Percentiles rank a stretch among this genome's conserved stretches.
Conservation (phyloP, 2,113 vertebrate genomes). For the Apteryx mantelli region DNA sequence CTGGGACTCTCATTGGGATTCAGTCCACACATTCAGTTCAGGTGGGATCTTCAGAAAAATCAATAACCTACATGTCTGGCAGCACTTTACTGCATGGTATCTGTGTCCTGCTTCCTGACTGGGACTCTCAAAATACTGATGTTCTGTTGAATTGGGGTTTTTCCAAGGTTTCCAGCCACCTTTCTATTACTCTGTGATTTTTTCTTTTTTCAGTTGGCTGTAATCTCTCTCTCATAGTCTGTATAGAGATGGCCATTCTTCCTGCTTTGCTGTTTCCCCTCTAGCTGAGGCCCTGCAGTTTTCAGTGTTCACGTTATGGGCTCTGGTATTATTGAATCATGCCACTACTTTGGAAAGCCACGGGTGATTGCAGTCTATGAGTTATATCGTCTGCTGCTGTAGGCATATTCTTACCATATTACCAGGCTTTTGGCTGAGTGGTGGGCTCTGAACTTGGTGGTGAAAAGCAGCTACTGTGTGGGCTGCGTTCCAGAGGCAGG, state of each 20-base stretch:
- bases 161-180: slow-evolving; percentile 59
- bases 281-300: slow-evolving; percentile 49
- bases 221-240: slow-evolving; percentile 61
- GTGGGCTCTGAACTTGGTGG: accelerated
- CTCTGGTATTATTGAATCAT: neutral
- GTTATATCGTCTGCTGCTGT: neutral
- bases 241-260: slow-evolving; percentile 38
- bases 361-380: neutral
- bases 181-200: neutral
- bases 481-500: accelerated
- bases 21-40: slow-evolving; percentile 49
- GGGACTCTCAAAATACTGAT: slow-evolving; percentile 47
- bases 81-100: slow-evolving; percentile 52
- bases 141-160: slow-evolving; percentile 28
- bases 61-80: slow-evolving; percentile 61
- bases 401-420: neutral
- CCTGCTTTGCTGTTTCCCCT: slow-evolving; percentile 14
- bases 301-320: slow-evolving; percentile 28
- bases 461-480: accelerated
- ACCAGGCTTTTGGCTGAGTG: neutral
- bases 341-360: neutral
- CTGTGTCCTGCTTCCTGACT: slow-evolving; percentile 55
- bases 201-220: slow-evolving; percentile 31
- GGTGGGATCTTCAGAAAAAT: slow-evolving; percentile 68
- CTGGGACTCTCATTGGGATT: slow-evolving; percentile 67